Evolutionary conservation across 1,140 invertebrate species (phyloP).

Genomic region (Cardiocondyla obscurior): DNA sequence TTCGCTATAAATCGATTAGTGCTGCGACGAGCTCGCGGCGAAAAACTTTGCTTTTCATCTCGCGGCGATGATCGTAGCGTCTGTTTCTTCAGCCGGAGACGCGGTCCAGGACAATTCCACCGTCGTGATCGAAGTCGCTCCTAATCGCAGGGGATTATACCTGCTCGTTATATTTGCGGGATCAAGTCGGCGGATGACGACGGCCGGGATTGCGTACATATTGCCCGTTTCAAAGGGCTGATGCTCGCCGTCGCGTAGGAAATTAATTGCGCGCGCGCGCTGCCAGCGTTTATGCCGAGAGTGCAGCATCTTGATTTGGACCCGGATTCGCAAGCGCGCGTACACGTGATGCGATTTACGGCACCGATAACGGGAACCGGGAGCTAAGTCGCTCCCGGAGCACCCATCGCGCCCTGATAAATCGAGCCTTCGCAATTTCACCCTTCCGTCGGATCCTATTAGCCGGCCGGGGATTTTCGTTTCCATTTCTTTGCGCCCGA

Average conservation of each 20-base stretch:
- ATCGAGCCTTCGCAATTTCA: conserved; percentile 40
- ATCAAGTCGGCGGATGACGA: not conserved
- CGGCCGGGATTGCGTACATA: not conserved
- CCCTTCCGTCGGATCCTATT: conserved; percentile 13
- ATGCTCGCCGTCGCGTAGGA: not conserved
- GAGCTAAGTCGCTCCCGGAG: not conserved
- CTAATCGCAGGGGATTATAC: not conserved
- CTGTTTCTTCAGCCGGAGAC: no score
- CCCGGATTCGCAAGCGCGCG: not conserved
- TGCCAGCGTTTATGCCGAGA: not conserved
- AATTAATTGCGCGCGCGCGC: conserved; percentile 1
- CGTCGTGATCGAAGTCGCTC: not conserved
- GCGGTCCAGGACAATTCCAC: no score
- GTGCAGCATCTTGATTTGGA: conserved; percentile 32
- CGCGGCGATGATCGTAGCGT: no score
- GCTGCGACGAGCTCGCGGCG: not conserved
- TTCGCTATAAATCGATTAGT: conserved; percentile 56
- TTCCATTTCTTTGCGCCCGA: conserved; percentile 40
- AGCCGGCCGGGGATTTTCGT: conserved; percentile 44
- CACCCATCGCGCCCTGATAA: conserved; percentile 35
- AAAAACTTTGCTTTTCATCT: conserved; percentile 12
- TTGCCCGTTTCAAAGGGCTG: not conserved
- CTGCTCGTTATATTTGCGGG: not conserved
- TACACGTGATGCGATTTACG: conserved; percentile 35
- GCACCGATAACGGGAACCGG: conserved; percentile 30